A percentile compares a stretch with the other conserved stretches of the same genome.
These are phyloP conservation scores for Conger conger DNA, from an alignment of 2,113 vertebrate genomes.

Conservation along the genomic window DNA sequence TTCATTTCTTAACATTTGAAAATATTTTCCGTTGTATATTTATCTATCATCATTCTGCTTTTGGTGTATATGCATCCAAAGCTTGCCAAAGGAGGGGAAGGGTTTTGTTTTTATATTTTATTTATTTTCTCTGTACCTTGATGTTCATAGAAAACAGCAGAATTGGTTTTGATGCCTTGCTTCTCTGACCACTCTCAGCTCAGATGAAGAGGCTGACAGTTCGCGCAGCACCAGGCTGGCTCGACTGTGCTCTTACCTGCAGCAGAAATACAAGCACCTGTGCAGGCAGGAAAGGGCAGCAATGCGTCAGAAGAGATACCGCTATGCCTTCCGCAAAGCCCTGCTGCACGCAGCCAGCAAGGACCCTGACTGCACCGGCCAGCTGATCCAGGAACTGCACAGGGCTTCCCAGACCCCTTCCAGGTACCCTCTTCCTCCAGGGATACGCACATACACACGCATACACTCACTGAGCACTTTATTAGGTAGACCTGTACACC, in stretches of 20 bases:
- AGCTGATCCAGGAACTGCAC: constrained; percentile 81
- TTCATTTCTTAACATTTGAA: too few species aligned
- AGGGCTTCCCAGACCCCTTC: constrained; percentile 65
- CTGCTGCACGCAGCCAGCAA: constrained; percentile 90
- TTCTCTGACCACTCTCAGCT: constrained; percentile 61
- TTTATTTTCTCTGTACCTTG: background rate
- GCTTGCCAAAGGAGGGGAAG: too few species aligned
- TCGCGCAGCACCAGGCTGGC: constrained; percentile 88
- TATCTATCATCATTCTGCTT: too few species aligned
- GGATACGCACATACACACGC: too few species aligned
- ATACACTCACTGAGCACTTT: too few species aligned
- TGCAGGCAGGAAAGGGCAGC: constrained; percentile 92
- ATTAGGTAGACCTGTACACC: too few species aligned
- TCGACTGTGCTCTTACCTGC: constrained; percentile 95
- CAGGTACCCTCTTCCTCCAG: constrained; percentile 65
- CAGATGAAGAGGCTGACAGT: constrained; percentile 70
- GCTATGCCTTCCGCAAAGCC: constrained; percentile 88
- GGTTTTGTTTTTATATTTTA: background rate
- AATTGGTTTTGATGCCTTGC: background rate
- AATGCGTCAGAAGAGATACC: constrained; percentile 89
- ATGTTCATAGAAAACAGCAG: background rate
- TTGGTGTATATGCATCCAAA: too few species aligned
- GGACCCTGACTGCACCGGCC: constrained; percentile 84
- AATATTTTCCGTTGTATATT: too few species aligned
- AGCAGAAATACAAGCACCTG: constrained; percentile 97